phyloP scores from a whole-genome alignment of 1,140 invertebrate species.

The Proctacanthus coquilletti region DNA sequence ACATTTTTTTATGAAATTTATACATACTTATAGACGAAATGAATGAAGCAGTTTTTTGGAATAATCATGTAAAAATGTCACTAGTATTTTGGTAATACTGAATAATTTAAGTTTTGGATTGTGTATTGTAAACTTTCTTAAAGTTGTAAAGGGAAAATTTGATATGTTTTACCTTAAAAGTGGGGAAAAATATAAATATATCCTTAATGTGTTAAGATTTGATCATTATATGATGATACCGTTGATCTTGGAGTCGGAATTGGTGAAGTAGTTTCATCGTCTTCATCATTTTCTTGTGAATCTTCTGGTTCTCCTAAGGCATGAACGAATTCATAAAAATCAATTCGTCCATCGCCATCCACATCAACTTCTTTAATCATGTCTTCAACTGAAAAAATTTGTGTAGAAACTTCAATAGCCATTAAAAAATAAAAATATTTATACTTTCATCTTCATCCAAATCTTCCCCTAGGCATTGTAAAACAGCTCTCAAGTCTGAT shows the following conservation, averaged over 20 bases:
- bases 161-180: no score
- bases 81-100: no score
- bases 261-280: slow-evolving; percentile 41
- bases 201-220: neutral
- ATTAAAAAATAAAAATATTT: no score
- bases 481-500: slow-evolving; percentile 63
- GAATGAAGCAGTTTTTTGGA: no score
- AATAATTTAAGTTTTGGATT: no score
- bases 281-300: slow-evolving; percentile 62
- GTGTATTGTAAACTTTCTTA: no score
- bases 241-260: slow-evolving; percentile 24
- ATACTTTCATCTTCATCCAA: slow-evolving; percentile 74
- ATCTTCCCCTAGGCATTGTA: slow-evolving; percentile 73
- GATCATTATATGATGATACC: slow-evolving; percentile 9
- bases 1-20: no score
- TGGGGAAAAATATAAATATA: no score
- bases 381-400: slow-evolving; percentile 69
- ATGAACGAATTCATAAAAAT: slow-evolving; percentile 78
- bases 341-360: slow-evolving; percentile 74
- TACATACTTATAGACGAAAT: no score
- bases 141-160: no score
- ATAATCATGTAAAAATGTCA: no score
- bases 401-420: no score
- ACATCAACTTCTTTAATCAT: slow-evolving; percentile 88
- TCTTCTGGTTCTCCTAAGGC: slow-evolving; percentile 70